Percentiles rank a stretch among this genome's conserved stretches.
phyloP scores from a whole-genome alignment of 1,140 invertebrate genomes.

The Thereuonema tuberculata region DNA sequence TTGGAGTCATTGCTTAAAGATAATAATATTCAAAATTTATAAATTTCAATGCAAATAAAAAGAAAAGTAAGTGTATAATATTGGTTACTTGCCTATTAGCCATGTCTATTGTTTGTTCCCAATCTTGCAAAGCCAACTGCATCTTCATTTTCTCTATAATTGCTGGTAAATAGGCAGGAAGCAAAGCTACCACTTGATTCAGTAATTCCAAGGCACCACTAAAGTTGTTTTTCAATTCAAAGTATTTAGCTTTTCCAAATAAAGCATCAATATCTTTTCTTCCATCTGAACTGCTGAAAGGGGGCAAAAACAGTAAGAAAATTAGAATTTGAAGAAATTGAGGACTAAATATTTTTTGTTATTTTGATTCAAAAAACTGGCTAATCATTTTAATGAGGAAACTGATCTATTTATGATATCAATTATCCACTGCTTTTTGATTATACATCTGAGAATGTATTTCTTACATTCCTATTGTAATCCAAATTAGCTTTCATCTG shows the following conservation, averaged over 20 bases:
- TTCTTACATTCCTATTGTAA: too few relatives aligned
- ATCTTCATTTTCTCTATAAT: conserved; percentile 78
- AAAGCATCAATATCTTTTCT: conserved; percentile 33
- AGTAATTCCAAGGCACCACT: conserved; percentile 53
- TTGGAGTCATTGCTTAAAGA: too few relatives aligned
- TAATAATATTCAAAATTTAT: not conserved
- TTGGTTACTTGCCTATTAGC: conserved; percentile 42
- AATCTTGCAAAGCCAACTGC: conserved; percentile 64
- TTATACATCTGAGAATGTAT: not conserved
- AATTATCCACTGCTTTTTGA: not conserved
- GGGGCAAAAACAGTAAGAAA: not conserved
- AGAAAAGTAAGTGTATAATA: too few relatives aligned
- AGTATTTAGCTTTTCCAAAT: conserved; percentile 37
- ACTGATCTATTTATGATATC: not conserved
- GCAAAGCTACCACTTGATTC: conserved; percentile 64
- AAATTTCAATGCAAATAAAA: not conserved
- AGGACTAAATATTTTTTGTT: not conserved
- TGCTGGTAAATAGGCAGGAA: conserved; percentile 54
- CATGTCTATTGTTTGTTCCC: conserved; percentile 69
- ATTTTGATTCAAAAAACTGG: not conserved
- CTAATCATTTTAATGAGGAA: not conserved
- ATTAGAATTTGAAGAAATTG: not conserved
- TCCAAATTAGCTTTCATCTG: too few relatives aligned
- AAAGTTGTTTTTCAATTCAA: conserved; percentile 34
- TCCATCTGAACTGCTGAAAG: not conserved